A percentile compares a stretch with the other conserved stretches of the same genome.
Evolutionary conservation across 2,113 vertebrate species (phyloP).

Genomic region (Hemicordylus capensis): DNA sequence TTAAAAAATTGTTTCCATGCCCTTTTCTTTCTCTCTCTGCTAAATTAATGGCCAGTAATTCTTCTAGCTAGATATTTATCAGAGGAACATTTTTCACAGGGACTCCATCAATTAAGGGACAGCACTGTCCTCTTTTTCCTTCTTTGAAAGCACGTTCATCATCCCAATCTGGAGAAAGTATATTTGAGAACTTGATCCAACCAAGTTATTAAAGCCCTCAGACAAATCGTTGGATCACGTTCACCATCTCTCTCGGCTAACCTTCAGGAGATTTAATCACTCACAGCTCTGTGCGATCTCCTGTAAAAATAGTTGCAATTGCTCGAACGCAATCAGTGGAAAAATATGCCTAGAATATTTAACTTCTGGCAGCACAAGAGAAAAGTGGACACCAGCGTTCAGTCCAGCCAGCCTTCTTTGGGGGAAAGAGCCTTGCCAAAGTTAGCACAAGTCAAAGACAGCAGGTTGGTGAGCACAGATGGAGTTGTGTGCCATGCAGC

Average conservation of each 20-base stretch:
- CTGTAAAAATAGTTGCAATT: conserved; percentile 75
- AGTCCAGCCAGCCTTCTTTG: conserved; percentile 10
- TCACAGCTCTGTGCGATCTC: conserved; percentile 50
- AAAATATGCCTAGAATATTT: conserved; percentile 52
- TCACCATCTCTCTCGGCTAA: conserved; percentile 53
- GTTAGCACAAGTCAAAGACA: background rate
- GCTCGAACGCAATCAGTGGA: conserved; percentile 56
- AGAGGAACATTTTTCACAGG: background rate
- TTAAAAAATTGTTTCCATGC: background rate
- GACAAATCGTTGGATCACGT: conserved; percentile 48
- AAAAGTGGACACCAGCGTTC: conserved; percentile 22
- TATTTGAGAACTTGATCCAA: conserved; percentile 21
- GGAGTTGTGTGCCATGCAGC: background rate
- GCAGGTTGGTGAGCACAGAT: background rate
- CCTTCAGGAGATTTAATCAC: conserved; percentile 67
- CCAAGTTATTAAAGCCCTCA: conserved; percentile 47
- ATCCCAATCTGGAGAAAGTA: conserved; percentile 32
- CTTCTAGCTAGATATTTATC: background rate
- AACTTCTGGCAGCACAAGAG: conserved; percentile 57
- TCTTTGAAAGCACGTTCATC: conserved; percentile 15
- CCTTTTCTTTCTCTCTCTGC: background rate
- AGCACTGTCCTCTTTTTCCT: conserved; percentile 4
- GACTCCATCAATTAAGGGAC: background rate
- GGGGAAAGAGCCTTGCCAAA: conserved; percentile 25
- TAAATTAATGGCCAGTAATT: background rate